Base-by-base conservation (phyloP, 2,797 vertebrate species). In the Melanotaenia boesemani region DNA sequence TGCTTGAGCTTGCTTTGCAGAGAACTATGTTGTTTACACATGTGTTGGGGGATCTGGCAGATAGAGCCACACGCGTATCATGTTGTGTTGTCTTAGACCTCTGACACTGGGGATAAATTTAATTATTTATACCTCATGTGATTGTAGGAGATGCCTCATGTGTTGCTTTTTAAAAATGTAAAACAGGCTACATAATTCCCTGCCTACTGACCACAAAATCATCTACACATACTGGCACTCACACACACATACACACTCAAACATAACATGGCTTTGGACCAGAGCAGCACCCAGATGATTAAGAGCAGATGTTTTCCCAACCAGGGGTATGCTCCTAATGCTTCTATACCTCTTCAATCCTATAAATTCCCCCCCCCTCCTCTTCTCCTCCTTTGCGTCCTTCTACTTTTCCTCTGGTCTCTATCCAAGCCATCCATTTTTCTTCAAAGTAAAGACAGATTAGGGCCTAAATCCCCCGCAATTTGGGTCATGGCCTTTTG, bases 101-200 rank as follows among this genome's bases (percentile, higher is more conserved):
- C 81, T 22, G 70, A 81, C 67, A 60, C 80, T 26, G 26, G 69
- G 90, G 86, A 90, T 86, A 39, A 89, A 81, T 82, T 94, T 80
- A 94, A 93, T 93, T 92, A 93, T 94, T 93, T 75, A 93, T 80
- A 73, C 58, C 60, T 61, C 63, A 34, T 69, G 67, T 79, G 87
- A 92, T 89, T 77, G 78, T 36, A 67, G 70, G 79, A 86, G 74
- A 84, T n/a, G 62, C 86, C 82, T 79, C 30, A 2, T 81, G 72
- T 90, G 80, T 86, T 80, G 62, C 88, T 89, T 88, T 91, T 94
- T 93, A 94, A 93, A 94, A 93, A 93, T 93, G 90, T 87, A 93
- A 90, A 91, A 83, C 81, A 84, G 89, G 81, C 80, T 75, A 69
- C 90, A 89, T 87, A 79, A 70, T 73, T 76, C 69, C 78, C 80